These are phyloP conservation scores for Passer domesticus DNA, from an alignment of 2,113 vertebrate species.

Conservation along the genomic window DNA sequence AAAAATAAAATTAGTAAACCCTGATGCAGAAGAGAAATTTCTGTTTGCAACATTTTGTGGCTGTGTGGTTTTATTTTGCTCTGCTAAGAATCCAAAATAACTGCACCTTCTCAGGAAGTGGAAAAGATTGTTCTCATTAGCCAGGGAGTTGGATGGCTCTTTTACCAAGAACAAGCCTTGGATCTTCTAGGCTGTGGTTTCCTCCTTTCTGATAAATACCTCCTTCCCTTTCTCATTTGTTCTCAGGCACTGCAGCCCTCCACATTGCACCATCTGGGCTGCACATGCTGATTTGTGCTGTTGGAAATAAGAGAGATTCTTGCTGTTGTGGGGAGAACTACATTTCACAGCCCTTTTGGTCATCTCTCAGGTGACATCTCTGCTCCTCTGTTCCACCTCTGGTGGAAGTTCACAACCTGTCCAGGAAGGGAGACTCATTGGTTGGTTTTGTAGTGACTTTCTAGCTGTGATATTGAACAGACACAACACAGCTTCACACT, in stretches of 20 bases:
- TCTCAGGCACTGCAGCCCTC: neutral
- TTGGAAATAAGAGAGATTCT: neutral
- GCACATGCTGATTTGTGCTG: neutral
- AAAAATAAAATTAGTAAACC: neutral
- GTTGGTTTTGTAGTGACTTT: neutral
- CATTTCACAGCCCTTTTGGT: neutral
- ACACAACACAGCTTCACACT: accelerated
- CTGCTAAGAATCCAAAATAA: neutral
- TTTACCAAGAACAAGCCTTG: neutral
- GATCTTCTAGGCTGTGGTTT: neutral
- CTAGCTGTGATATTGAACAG: neutral
- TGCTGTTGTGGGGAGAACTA: neutral
- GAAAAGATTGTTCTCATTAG: neutral
- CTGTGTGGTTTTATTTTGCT: neutral
- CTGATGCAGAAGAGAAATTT: neutral
- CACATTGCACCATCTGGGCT: neutral
- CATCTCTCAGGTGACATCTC: neutral
- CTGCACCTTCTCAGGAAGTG: neutral
- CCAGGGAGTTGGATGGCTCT: neutral
- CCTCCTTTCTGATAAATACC: neutral
- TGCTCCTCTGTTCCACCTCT: neutral
- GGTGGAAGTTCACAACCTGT: neutral
- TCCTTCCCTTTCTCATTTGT: neutral
- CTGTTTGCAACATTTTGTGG: neutral
- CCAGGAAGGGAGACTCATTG: neutral